phyloP scores from a whole-genome alignment of 2,797 vertebrate genomes.

The Nyctalus aviator region DNA sequence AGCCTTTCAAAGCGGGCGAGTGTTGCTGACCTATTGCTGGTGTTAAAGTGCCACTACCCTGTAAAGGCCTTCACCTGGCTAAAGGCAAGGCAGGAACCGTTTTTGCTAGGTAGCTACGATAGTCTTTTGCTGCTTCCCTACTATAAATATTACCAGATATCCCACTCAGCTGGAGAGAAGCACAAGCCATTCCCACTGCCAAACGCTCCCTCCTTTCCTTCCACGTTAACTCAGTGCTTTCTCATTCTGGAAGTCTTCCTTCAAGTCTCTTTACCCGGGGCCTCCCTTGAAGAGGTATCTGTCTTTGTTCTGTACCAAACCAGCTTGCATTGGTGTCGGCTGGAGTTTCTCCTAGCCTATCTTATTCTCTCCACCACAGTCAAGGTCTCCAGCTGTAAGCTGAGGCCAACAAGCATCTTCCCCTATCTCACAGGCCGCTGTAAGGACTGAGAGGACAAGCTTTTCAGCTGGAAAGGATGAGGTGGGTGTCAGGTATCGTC shows the following conservation, averaged over 20 bases:
- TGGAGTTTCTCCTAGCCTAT: background rate
- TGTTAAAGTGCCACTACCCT: background rate
- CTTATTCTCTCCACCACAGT: background rate
- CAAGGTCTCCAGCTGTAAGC: constrained; percentile 13
- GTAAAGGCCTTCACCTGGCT: background rate
- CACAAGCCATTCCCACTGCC: background rate
- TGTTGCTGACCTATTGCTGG: background rate
- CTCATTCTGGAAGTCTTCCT: background rate
- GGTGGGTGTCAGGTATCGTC: rapidly evolving
- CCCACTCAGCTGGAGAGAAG: background rate
- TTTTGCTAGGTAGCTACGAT: background rate
- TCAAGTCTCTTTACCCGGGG: background rate
- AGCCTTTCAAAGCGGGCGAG: background rate
- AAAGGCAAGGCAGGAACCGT: background rate
- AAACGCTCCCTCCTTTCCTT: background rate
- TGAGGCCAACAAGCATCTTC: background rate
- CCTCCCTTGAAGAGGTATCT: background rate
- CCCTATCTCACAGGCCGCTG: background rate
- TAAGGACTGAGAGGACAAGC: background rate
- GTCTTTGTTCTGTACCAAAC: background rate
- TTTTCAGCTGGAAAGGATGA: background rate
- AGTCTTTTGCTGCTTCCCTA: background rate
- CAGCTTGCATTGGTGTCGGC: background rate
- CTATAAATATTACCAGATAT: background rate
- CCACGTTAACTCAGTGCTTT: background rate